Conservation (phyloP, 2,888 invertebrate species). For the Ectropis crepuscularia region DNA sequence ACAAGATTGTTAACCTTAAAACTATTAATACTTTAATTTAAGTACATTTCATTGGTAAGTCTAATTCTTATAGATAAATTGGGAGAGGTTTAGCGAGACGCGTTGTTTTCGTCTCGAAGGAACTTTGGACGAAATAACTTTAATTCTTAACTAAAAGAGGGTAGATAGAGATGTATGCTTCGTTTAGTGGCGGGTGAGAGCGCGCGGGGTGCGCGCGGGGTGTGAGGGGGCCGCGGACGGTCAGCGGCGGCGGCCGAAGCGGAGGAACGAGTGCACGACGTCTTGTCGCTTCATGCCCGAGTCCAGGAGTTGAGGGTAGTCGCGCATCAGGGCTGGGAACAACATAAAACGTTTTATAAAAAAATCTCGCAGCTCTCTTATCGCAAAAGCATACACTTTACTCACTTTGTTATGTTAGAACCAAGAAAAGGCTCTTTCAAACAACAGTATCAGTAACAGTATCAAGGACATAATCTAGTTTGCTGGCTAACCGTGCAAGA, state of each 20-base stretch:
- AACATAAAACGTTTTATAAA: neutral
- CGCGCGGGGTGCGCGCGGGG: conserved; percentile 45
- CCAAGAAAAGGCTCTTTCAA: too few relatives aligned
- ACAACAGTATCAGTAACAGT: too few relatives aligned
- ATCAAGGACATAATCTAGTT: too few relatives aligned
- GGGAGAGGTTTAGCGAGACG: conserved; percentile 63
- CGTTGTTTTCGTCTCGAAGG: conserved; percentile 37
- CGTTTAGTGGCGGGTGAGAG: conserved; percentile 28
- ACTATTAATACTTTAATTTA: conserved; percentile 74
- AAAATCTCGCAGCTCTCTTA: too few relatives aligned
- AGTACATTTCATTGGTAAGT: conserved; percentile 60
- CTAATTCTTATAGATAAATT: conserved; percentile 61
- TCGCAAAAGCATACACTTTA: too few relatives aligned
- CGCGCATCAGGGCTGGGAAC: conserved; percentile 71
- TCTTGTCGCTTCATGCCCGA: conserved; percentile 93
- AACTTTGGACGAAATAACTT: conserved; percentile 75
- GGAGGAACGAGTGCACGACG: conserved; percentile 95
- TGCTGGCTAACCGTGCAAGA: too few relatives aligned
- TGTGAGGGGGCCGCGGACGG: conserved; percentile 50
- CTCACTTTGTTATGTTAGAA: too few relatives aligned
- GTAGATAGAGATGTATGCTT: conserved; percentile 15
- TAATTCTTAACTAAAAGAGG: conserved; percentile 19
- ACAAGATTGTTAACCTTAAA: conserved; percentile 66
- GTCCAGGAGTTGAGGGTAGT: conserved; percentile 84
- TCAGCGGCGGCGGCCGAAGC: conserved; percentile 93